Percentiles rank a stretch among this genome's conserved stretches.
phyloP scores from a whole-genome alignment of 2,113 vertebrate species.

The Daboia siamensis region DNA sequence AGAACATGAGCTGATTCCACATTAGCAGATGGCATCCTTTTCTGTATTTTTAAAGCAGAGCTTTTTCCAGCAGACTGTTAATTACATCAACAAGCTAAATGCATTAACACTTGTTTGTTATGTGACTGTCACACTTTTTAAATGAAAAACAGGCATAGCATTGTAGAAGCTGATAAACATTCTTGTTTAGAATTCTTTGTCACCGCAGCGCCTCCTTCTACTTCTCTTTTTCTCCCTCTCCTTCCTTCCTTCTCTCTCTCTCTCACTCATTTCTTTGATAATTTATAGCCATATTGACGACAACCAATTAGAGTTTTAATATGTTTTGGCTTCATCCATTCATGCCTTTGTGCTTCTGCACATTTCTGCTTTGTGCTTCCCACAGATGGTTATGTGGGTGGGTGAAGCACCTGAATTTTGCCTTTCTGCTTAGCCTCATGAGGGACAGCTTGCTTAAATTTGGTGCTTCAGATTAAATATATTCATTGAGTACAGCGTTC shows the following conservation, averaged over 20 bases:
- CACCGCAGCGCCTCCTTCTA: background rate
- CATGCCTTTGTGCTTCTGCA: background rate
- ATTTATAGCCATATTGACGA: background rate
- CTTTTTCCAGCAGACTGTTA: background rate
- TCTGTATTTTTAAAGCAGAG: background rate
- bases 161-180: background rate
- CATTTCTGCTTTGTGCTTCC: background rate
- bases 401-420: background rate
- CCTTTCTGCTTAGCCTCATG: background rate
- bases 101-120: background rate
- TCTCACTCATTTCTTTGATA: background rate
- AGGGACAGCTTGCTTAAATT: background rate
- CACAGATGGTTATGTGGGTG: background rate
- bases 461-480: background rate
- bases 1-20: conserved; percentile 1
- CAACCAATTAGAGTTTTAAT: background rate
- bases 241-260: background rate
- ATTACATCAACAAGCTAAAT: conserved; percentile 11
- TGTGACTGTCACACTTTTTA: background rate
- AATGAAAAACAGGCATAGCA: background rate
- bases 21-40: background rate
- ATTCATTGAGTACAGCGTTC: background rate
- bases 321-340: background rate
- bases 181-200: background rate
- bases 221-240: background rate